Percentiles rank a stretch among this genome's conserved stretches.
Evolutionary conservation across 2,113 vertebrate species (phyloP).

Genomic region (Cebus imitator): DNA sequence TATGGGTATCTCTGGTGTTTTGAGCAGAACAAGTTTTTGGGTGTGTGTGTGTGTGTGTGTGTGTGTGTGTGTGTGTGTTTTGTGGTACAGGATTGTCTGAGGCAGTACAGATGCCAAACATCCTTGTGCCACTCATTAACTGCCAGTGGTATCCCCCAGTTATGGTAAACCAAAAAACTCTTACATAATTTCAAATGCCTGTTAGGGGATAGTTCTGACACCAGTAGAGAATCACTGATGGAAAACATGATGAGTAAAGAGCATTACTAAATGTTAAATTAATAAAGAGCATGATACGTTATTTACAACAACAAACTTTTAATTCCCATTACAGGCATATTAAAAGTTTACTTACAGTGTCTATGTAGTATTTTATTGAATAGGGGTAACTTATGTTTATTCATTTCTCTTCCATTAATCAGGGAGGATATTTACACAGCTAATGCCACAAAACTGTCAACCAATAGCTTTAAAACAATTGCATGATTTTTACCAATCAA

Average conservation of each 20-base stretch:
- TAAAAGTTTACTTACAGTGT: background rate
- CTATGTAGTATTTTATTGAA: background rate
- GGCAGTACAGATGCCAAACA: background rate
- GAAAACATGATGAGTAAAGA: background rate
- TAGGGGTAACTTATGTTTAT: background rate
- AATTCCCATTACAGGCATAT: background rate
- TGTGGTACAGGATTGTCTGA: background rate
- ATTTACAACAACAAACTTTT: background rate
- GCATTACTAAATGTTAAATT: background rate
- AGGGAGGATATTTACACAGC: background rate
- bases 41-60: too few species aligned
- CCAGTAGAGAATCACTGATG: background rate
- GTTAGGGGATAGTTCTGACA: background rate
- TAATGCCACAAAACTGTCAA: background rate
- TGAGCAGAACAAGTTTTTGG: background rate
- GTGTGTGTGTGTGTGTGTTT: background rate
- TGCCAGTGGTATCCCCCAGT: background rate
- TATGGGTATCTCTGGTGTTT: background rate
- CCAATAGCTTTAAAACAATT: constrained; percentile 23
- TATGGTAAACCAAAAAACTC: background rate
- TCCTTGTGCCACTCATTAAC: background rate
- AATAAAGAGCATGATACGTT: background rate
- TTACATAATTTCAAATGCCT: background rate
- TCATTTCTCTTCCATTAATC: background rate
- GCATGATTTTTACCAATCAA: background rate